phyloP scores from a whole-genome alignment of 2,797 vertebrate genomes.

The Valencia hispanica region DNA sequence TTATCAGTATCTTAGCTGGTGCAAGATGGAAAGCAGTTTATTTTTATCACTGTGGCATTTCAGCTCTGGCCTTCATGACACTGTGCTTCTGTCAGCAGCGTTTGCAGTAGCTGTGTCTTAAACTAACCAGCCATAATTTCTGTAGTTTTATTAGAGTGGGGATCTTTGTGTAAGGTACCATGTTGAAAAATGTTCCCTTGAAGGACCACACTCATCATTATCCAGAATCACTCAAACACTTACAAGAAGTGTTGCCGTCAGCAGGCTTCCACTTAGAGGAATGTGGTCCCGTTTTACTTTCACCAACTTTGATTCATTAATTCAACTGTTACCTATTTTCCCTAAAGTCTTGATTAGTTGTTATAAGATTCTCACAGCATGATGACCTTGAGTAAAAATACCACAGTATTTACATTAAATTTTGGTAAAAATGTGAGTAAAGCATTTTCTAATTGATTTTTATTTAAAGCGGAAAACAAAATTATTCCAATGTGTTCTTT shows the following conservation, averaged over 20 bases:
- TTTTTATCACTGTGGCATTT: slow-evolving; percentile 70
- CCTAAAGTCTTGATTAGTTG: too few relatives aligned
- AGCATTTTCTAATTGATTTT: not conserved
- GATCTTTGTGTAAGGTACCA: slow-evolving; percentile 2
- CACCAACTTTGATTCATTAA: slow-evolving; percentile 14
- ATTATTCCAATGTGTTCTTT: too few relatives aligned
- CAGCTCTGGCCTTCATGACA: slow-evolving; percentile 43
- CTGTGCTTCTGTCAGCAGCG: slow-evolving; percentile 43
- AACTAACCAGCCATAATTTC: slow-evolving; percentile 36
- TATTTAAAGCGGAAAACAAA: too few relatives aligned
- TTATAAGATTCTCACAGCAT: not conserved
- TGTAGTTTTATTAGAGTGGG: slow-evolving; percentile 36
- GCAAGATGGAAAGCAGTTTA: slow-evolving; percentile 50
- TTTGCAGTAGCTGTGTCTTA: slow-evolving; percentile 53
- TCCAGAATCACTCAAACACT: not conserved
- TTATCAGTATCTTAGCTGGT: slow-evolving; percentile 36
- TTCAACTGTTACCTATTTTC: slow-evolving; percentile 12
- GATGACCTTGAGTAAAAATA: not conserved
- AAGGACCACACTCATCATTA: not conserved
- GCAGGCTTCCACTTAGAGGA: not conserved
- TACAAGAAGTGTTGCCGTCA: not conserved
- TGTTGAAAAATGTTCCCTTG: slow-evolving; percentile 10
- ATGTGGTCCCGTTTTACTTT: slow-evolving; percentile 18
- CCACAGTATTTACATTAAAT: not conserved
- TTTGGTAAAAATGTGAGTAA: not conserved